Conservation (phyloP, 2,113 vertebrate genomes). For the Lontra canadensis region DNA sequence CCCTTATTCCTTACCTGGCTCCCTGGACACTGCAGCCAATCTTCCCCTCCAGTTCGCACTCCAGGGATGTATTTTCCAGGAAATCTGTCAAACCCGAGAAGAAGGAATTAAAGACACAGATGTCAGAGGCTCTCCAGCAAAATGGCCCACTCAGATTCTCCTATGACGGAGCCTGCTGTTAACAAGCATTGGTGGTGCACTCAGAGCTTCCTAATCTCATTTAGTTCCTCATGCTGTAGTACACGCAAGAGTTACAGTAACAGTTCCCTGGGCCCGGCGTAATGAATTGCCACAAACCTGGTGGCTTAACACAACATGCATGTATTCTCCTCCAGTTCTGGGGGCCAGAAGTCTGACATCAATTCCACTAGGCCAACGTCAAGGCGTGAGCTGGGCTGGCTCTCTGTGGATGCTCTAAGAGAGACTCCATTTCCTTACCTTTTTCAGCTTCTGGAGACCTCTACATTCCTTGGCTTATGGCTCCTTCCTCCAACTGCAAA, state of each 20-base stretch:
- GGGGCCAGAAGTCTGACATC: not conserved
- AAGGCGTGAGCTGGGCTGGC: not conserved
- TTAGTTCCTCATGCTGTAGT: not conserved
- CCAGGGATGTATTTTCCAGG: not conserved
- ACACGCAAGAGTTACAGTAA: not conserved
- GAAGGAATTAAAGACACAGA: not conserved
- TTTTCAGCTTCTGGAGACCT: not conserved
- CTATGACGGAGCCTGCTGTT: too few relatives aligned
- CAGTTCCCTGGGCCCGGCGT: not conserved
- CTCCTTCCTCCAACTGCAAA: not conserved
- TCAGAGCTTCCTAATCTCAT: not conserved
- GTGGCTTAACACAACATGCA: not conserved
- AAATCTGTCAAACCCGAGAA: not conserved
- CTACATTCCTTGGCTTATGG: not conserved
- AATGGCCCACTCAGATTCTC: not conserved
- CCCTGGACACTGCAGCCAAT: not conserved
- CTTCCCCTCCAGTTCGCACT: not conserved
- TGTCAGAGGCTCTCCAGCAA: not conserved
- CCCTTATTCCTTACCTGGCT: too few relatives aligned
- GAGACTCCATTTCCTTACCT: not conserved
- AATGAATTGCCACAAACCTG: not conserved
- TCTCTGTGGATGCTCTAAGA: not conserved
- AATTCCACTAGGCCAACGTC: not conserved
- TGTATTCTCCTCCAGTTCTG: not conserved
- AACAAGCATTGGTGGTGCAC: accelerated